Conservation (phyloP, 2,888 invertebrate genomes). For the Caenorhabditis imperialis region DNA sequence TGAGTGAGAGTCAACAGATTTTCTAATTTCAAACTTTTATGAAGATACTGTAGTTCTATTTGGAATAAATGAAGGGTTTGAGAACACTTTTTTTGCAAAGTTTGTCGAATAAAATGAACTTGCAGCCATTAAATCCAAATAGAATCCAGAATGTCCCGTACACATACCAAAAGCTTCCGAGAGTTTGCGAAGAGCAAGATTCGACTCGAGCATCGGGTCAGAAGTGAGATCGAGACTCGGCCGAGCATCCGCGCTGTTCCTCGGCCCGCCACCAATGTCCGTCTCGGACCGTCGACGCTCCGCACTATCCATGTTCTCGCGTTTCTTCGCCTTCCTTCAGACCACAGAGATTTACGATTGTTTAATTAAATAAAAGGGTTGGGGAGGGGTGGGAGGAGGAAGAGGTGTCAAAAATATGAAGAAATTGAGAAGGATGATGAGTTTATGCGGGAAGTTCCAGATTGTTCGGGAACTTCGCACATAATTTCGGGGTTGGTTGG, state of each 20-base stretch:
- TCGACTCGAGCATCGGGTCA: constrained; percentile 72
- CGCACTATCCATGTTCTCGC: constrained; percentile 53
- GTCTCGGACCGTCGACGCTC: constrained; percentile 65
- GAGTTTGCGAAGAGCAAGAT: constrained; percentile 72
- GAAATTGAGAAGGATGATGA: no score
- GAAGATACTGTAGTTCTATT: no score
- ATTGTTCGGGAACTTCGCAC: no score
- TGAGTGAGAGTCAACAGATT: constrained; percentile 35
- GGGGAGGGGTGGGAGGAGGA: neutral
- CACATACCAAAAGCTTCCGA: constrained; percentile 74
- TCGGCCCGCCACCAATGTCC: constrained; percentile 44
- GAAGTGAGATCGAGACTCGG: constrained; percentile 59
- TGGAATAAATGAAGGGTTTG: no score
- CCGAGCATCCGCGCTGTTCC: constrained; percentile 50
- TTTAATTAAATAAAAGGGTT: constrained; percentile 38
- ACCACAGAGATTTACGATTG: constrained; percentile 31
- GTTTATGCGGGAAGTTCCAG: no score
- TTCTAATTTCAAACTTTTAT: no score
- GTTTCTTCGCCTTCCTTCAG: constrained; percentile 50
- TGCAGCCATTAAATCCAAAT: no score
- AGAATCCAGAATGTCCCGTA: no score
- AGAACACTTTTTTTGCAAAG: no score
- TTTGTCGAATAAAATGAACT: constrained; percentile 11
- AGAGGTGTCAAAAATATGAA: neutral
- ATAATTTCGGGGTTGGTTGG: no score